Base-by-base conservation (phyloP, 53 echinoderm and acorn worm genomes). In the Zoroaster sp. region DNA sequence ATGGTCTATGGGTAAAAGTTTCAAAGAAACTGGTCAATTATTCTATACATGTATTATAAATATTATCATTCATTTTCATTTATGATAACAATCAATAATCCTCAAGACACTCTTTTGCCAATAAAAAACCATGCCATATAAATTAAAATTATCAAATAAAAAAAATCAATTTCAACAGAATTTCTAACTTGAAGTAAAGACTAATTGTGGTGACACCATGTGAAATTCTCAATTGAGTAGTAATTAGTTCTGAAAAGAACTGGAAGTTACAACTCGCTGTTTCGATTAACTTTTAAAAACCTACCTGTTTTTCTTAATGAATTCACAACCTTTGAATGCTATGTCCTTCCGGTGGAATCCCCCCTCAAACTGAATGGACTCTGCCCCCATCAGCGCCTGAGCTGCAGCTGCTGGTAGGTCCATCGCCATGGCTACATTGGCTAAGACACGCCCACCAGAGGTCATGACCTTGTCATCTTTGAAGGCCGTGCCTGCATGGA, bases 391-490 rank as follows among this genome's bases (percentile, higher is more conserved):
- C 20, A 72, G 87, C 6, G 98, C 98, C 46, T 94, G 73, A 12
- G 40, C 32, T 9, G 93, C 98, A 38, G 98, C 92, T 33, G 89
- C 69, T 40, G 53, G 75, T 32, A 97, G 70, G 54, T 94, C 94
- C 2, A 66, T 54, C 53, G 91, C 90, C 74, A 89, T 87, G 88
- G 98, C 90, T 42, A 97, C 94, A 59, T 79, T 94, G 43, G 94
- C 93, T 40, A 97, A 80, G 70, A 97, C 98, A 89, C 98, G 95
- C 40, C 98, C 98, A 33, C 98, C 98, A 33, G 95, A 95, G 28
- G 98, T 95, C 36, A 95, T 89, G 0, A 97, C 92, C 78, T 92
- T 90, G 14, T 89, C 83, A n/a, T 97, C 91, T 35, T 83, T 90
- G 23, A 68, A 14, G 4, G 93, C 40, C 3, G 98, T 97, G 45